These are phyloP conservation scores for Thymelicus sylvestris DNA, from an alignment of 2,888 invertebrate species.

Conservation along the genomic window DNA sequence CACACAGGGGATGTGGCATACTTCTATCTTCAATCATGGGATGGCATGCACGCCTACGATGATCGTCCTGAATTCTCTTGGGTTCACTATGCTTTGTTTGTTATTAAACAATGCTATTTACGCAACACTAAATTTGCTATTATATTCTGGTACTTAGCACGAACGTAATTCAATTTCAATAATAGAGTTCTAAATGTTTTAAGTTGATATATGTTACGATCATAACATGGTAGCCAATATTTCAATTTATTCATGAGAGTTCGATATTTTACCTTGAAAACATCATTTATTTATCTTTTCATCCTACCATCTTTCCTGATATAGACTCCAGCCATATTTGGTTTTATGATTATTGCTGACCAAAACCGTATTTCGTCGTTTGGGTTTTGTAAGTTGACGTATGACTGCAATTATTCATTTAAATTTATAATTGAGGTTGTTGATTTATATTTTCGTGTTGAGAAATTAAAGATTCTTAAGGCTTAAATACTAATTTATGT, in stretches of 20 bases:
- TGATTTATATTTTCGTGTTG: background rate
- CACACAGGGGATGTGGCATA: background rate
- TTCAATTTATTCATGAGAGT: conserved; percentile 39
- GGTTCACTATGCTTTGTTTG: conserved; percentile 13
- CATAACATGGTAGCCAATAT: background rate
- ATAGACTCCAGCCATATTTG: conserved; percentile 47
- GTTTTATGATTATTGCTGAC: conserved; percentile 30
- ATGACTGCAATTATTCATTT: conserved; percentile 2
- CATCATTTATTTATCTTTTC: conserved; percentile 43
- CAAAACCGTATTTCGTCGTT: conserved; percentile 22
- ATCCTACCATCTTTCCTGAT: conserved; percentile 51
- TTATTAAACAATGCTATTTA: conserved; percentile 7
- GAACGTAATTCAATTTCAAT: background rate
- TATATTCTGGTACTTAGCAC: background rate
- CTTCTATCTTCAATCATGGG: background rate
- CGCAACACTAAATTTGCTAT: background rate
- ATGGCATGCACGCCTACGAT: conserved; percentile 12
- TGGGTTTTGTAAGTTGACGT: conserved; percentile 8
- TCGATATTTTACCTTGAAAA: conserved; percentile 55
- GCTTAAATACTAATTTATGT: too few species aligned
- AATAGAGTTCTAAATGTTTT: background rate
- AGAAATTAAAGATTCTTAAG: conserved; percentile 2
- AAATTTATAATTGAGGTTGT: conserved; percentile 1
- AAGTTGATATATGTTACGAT: background rate
- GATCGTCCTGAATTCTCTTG: conserved; percentile 7